A percentile compares a stretch with the other conserved stretches of the same genome.
Conservation (phyloP, 2,113 vertebrate genomes). For the Synodontis membranacea region DNA sequence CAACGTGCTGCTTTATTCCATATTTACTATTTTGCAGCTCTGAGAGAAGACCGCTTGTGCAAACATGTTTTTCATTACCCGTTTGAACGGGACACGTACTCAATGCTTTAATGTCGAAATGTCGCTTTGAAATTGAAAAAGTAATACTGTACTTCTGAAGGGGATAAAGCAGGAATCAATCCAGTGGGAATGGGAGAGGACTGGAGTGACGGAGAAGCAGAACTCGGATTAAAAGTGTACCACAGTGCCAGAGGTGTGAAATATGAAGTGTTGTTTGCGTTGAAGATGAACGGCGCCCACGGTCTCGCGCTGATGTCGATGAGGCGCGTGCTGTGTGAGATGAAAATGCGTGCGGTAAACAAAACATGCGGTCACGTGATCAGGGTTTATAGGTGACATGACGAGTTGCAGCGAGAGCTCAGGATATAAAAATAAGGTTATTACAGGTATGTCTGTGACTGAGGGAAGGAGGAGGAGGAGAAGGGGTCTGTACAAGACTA, state of each 20-base stretch:
- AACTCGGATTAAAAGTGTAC: conserved; percentile 78
- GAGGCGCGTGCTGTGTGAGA: not conserved
- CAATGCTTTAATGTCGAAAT: not conserved
- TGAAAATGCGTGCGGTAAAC: not conserved
- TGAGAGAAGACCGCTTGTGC: not conserved
- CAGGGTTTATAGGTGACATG: not conserved
- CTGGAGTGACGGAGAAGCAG: conserved; percentile 51
- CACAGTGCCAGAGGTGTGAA: conserved; percentile 70
- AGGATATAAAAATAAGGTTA: not conserved
- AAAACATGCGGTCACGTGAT: not conserved
- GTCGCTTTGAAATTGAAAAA: not conserved
- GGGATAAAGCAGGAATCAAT: conserved; percentile 71
- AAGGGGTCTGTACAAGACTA: not conserved
- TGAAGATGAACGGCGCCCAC: conserved; percentile 75
- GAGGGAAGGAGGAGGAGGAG: not conserved
- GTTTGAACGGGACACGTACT: not conserved
- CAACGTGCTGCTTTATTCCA: not conserved
- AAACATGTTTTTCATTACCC: not conserved
- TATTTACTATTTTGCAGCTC: not conserved
- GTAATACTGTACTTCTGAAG: conserved; percentile 32
- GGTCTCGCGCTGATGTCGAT: conserved; percentile 22
- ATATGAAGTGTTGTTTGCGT: conserved; percentile 74
- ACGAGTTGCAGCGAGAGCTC: not conserved
- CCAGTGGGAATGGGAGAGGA: conserved; percentile 57
- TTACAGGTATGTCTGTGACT: not conserved